Evolutionary conservation across 2,888 invertebrate species (phyloP), one percentile per base, ranked within the genome.

Genomic region (Dioctria linearis): DNA sequence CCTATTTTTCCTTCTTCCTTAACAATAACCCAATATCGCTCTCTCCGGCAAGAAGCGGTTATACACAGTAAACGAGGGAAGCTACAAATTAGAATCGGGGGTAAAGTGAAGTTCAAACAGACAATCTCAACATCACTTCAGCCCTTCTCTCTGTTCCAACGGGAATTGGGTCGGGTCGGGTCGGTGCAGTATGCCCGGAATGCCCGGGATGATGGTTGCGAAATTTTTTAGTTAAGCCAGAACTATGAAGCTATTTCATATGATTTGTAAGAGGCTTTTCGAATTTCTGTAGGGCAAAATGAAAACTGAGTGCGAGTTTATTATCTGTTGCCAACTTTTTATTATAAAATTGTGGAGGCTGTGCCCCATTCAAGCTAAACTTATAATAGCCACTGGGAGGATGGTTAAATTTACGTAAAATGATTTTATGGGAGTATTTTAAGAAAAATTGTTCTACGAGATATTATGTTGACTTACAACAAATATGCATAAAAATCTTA

Each of bases 81-180:
- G 46, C 51, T 69, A 69, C 69, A 69, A 69, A 69, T 69, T 69
- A 69, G 69, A 69, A 69, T 69, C 69, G 69, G 69, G 25, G 67
- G 69, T 69, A 69, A 69, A 69, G 69, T 69, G 69, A 69, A 69
- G 69, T 69, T 69, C 69, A 69, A 69, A 69, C 69, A 69, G 69
- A 69, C 69, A 49, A 69, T 69, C 69, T 69, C 69, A 51, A 69
- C 69, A 69, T 69, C 69, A 69, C 69, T 51, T 69, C 51, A 9
- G 69, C 37, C 37, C 13, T 13, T 51, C 69, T 25, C 37, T 6
- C 51, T 37, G 25, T 51, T 69, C 69, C 43, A 3, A 5, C 51
- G 51, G 54, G 51, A 69, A 46, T 9, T 46, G 49, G 49, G 46
- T 67, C 43, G 67, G 67, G 67, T 67, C 67, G 67, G 43, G 67